These are phyloP conservation scores for Olivierus martensii DNA, from an alignment of 1,140 invertebrate species.

Conservation along the genomic window DNA sequence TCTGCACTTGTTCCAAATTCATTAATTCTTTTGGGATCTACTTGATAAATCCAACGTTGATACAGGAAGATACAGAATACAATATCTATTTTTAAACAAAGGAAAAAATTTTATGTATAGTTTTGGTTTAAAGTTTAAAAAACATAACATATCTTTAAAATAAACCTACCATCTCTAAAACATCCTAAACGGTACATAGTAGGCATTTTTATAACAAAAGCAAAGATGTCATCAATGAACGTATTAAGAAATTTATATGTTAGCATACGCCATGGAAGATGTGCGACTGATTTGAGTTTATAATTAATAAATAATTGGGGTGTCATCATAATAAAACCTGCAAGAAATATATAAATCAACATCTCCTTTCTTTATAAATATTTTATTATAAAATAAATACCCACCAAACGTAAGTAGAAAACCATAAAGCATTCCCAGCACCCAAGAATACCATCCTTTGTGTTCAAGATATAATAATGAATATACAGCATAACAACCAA, in stretches of 20 bases:
- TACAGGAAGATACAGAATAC: slow-evolving; percentile 98
- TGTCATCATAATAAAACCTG: slow-evolving; percentile 99
- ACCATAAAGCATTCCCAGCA: slow-evolving; percentile 90
- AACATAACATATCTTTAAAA: neutral
- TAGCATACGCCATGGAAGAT: slow-evolving; percentile 98
- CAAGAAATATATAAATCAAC: slow-evolving; percentile 15
- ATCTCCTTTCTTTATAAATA: neutral
- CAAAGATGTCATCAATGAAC: slow-evolving; percentile 99
- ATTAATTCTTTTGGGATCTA: slow-evolving; percentile 83
- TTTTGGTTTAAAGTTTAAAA: neutral
- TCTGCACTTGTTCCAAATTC: slow-evolving; percentile 74
- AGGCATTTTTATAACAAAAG: slow-evolving; percentile 99
- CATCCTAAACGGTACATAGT: slow-evolving; percentile 87
- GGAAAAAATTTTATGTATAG: too few species aligned
- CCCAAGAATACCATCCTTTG: slow-evolving; percentile 89
- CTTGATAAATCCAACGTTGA: slow-evolving; percentile 95
- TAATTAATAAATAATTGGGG: slow-evolving; percentile 99
- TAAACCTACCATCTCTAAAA: slow-evolving; percentile 75
- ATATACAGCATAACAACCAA: slow-evolving; percentile 85
- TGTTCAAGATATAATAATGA: slow-evolving; percentile 96
- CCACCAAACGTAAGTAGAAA: slow-evolving; percentile 91
- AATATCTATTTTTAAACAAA: slow-evolving; percentile 49
- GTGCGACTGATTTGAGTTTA: slow-evolving; percentile 96
- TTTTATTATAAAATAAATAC: slow-evolving; percentile 18
- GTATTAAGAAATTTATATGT: slow-evolving; percentile 99